Evolutionary conservation across 2,888 invertebrate species (phyloP).

Genomic region (Heterodera filipjevi): DNA sequence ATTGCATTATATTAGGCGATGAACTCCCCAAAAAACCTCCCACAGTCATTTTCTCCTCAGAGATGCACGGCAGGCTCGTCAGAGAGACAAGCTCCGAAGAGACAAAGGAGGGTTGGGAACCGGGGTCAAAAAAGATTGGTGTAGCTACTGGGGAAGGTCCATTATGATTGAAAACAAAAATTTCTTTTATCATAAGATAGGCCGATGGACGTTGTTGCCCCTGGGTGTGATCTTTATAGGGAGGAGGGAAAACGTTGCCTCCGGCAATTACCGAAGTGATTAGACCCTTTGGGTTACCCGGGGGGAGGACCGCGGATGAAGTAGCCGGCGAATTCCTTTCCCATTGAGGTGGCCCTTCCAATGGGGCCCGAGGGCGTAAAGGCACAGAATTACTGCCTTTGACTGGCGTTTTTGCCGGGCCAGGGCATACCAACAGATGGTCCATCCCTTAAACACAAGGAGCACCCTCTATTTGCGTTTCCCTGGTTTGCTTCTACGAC

Average conservation of each 20-base stretch:
- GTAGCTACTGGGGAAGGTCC: background rate
- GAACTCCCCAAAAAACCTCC: background rate
- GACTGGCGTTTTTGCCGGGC: background rate
- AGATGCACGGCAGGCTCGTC: background rate
- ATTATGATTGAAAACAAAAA: background rate
- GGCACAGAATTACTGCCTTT: background rate
- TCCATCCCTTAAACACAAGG: background rate
- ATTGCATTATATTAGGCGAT: background rate
- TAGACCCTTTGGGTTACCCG: background rate
- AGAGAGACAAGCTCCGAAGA: background rate
- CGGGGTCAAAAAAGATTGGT: background rate
- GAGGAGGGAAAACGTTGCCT: background rate
- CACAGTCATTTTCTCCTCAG: background rate
- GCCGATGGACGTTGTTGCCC: background rate
- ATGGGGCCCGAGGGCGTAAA: background rate
- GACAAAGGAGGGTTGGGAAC: background rate
- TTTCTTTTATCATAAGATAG: background rate
- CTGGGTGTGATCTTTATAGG: background rate
- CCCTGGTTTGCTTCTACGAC: background rate
- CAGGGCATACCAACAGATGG: background rate
- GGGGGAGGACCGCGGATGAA: background rate
- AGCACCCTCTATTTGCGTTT: background rate
- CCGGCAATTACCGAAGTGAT: background rate
- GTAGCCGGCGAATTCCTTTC: background rate
- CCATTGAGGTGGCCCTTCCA: background rate